Evolutionary conservation across 1,140 invertebrate species (phyloP), one percentile per base, ranked within the genome.

Genomic region (Achatina immaculata): DNA sequence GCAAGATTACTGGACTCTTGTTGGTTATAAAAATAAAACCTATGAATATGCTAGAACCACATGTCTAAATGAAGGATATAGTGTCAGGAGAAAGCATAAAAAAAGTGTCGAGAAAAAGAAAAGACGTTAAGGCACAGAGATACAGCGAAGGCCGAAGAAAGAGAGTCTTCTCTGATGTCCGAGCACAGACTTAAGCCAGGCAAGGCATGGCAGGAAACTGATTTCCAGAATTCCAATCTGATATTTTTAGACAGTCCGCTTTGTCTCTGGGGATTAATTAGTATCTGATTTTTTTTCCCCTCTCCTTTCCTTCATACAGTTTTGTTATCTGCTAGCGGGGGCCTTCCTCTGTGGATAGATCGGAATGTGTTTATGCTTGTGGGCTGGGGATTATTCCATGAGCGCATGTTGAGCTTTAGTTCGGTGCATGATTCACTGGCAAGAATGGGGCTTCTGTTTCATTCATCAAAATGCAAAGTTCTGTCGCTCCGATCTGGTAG

Each of bases 381-480:
- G 3, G 1, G 11, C 31, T 9, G 6, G 28, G 58, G 58, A 31
- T 62, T 62, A 62, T 31, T 28, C n/a, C 4, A 28, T 1, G 6
- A 16, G 7, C 31, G 58, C 58, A 62, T 34, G 58, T 62, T 4
- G 21, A 4, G 6, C 21, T 62, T 3, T 31, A 14, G 28, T 19
- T 31, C 16, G n/a, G 58, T 31, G 28, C 58, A 19, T 34, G 58
- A 31, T n/a, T 62, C 31, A 28, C n/a, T 62, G 16, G 31, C n/a
- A n/a, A 6, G n/a, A 62, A 62, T 31, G n/a, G 9, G 28, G 58
- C 58, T 16, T 62, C 58, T 55, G 7, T 31, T 21, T 62, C 3
- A 62, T 28, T 62, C 58, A 31, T 62, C 58, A 62, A 62, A 62
- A 62, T 62, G 58, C 58, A 62, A 62, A 62, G 58, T 62, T 28